Percentiles rank a stretch among this genome's conserved stretches.
These are phyloP conservation scores for Cephus runcator DNA, from an alignment of 2,888 invertebrate genomes.

Conservation along the genomic window DNA sequence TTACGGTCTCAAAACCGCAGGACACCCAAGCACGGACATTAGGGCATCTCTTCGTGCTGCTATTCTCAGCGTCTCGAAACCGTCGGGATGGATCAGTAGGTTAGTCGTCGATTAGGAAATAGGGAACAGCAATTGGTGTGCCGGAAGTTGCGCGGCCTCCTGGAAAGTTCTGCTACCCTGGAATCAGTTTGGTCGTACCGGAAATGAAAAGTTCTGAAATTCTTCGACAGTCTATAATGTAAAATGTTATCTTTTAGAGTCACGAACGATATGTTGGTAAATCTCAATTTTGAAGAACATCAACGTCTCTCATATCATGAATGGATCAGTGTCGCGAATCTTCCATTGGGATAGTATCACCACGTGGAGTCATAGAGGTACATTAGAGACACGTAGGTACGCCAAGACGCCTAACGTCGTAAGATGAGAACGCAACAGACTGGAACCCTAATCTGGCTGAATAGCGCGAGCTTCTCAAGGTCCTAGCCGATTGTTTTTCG, in stretches of 20 bases:
- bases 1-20: slow-evolving; percentile 39
- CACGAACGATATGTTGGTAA: neutral
- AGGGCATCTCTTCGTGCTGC: neutral
- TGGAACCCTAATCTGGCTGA: slow-evolving; percentile 26
- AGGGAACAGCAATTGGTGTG: neutral
- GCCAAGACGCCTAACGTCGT: slow-evolving; percentile 27
- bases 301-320: neutral
- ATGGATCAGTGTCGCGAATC: neutral
- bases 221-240: neutral
- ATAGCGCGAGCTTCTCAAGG: slow-evolving; percentile 25
- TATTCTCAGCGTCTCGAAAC: neutral
- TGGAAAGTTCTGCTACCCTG: neutral
- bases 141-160: neutral
- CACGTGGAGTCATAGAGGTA: neutral
- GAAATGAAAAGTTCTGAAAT: neutral
- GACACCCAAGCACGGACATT: slow-evolving; percentile 20
- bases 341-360: neutral
- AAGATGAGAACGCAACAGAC: slow-evolving; percentile 35
- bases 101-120: neutral
- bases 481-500: slow-evolving; percentile 30
- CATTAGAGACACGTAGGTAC: slow-evolving; percentile 3
- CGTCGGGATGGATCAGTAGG: neutral
- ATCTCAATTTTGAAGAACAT: neutral
- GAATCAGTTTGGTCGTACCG: neutral
- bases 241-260: neutral